Evolutionary conservation across 2,888 invertebrate genomes (phyloP), one percentile per base, ranked within the genome.

Genomic region (Sesia apiformis): DNA sequence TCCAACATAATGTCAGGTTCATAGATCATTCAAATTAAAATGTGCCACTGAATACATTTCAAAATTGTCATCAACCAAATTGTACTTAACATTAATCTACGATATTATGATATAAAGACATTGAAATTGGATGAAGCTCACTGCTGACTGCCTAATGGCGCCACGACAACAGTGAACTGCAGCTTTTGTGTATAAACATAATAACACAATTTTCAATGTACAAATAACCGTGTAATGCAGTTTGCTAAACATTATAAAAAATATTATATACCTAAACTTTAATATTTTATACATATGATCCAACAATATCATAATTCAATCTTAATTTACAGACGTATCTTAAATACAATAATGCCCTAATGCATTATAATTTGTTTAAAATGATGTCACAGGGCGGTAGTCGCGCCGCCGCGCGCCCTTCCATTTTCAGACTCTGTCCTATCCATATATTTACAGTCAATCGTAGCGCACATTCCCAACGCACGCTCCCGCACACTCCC

Each of bases 71-170:
- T 79, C 74, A 84, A 85, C 84, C 84, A 82, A 80, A 86, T 88
- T 88, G 88, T 88, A 86, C 88, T 88, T 88, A 87, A 82, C 66
- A 77, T 76, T 85, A 84, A 74, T 62, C 81, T 83, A 79, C 73
- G 4, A 39, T 52, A 69, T 69, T 76, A 81, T 75, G 78, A 78
- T 81, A 83, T 73, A 61, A 58, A n/a, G 23, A 23, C 23, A 23
- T 23, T 23, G 23, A 23, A 23, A 23, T 23, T 23, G 23, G 23
- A 23, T 23, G 23, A 23, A 23, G 23, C 23, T 23, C 23, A 23
- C 23, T 23, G 23, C 23, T 2, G 23, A 23, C 23, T 23, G 23
- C 23, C 23, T 23, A 23, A 23, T 2, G 23, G 23, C 23, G 23
- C 23, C 23, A 23, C 23, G 23, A 3, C 7, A 49, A n/a, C 7